A percentile compares a stretch with the other conserved stretches of the same genome.
Conservation (phyloP, 2,797 vertebrate genomes). For the Eospalax fontanierii region DNA sequence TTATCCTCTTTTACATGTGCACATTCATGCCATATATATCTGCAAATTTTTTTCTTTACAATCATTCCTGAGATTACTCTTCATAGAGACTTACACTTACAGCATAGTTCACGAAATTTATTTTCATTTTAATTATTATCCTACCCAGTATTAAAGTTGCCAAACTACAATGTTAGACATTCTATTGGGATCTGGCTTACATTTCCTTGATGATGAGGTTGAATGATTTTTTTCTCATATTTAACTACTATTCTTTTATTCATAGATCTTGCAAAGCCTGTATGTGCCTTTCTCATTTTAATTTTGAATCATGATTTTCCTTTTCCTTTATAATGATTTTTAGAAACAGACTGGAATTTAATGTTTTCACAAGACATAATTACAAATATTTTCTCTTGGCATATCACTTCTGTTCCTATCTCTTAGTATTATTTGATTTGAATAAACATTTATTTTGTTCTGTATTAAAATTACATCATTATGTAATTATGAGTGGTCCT, state of each 20-base stretch:
- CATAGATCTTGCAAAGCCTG: not conserved
- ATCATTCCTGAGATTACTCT: not conserved
- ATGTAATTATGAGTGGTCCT: not conserved
- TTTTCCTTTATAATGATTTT: not conserved
- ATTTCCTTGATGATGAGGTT: not conserved
- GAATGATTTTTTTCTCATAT: not conserved
- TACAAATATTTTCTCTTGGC: not conserved
- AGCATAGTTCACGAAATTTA: not conserved
- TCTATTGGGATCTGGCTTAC: not conserved
- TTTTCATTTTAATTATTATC: not conserved
- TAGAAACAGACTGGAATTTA: not conserved
- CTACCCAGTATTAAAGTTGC: not conserved
- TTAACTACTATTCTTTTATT: not conserved
- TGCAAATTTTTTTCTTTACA: not conserved
- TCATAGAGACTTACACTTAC: not conserved
- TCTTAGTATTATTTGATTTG: not conserved
- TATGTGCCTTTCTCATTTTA: not conserved
- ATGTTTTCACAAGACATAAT: not conserved
- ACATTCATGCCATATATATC: not conserved
- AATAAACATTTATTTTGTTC: conserved; percentile 1
- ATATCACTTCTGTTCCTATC: not conserved
- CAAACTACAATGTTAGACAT: conserved; percentile 31
- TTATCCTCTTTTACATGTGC: not conserved
- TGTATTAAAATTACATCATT: not conserved
- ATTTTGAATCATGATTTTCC: not conserved